phyloP scores from a whole-genome alignment of 2,113 vertebrate species.

The mouse (Mus musculus) region DNA sequence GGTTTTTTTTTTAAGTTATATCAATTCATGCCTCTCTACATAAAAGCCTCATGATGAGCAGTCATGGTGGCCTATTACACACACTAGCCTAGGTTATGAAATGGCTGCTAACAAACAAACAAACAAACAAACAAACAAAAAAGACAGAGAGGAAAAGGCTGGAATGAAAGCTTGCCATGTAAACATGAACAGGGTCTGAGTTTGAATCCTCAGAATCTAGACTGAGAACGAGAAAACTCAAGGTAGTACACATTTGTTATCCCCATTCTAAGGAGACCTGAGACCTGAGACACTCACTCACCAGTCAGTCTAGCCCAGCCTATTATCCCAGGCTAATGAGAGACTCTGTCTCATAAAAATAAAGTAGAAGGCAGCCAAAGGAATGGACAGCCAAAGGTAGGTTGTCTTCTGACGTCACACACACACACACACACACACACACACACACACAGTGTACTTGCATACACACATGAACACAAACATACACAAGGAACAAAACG shows the following conservation, averaged over 20 bases:
- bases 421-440: neutral
- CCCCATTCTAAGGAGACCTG: neutral
- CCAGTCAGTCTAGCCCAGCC: neutral
- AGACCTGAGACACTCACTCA: neutral
- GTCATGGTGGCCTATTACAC: too few species aligned
- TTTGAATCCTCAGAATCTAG: neutral
- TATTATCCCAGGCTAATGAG: neutral
- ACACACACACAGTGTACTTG: neutral
- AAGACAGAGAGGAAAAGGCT: neutral
- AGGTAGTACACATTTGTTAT: neutral
- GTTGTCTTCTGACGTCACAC: neutral
- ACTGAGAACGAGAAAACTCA: neutral
- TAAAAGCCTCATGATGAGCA: neutral
- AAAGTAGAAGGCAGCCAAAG: neutral
- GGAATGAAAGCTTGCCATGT: neutral
- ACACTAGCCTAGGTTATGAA: neutral
- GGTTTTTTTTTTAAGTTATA: neutral
- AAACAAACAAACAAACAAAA: neutral
- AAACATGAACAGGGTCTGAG: neutral
- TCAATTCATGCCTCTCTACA: neutral
- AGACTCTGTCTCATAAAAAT: neutral
- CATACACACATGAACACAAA: too few species aligned
- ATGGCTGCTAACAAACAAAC: neutral
- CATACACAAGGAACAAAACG: neutral
- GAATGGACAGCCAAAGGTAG: neutral